phyloP scores from a whole-genome alignment of 1,140 invertebrate genomes.

The Papilio polytes region DNA sequence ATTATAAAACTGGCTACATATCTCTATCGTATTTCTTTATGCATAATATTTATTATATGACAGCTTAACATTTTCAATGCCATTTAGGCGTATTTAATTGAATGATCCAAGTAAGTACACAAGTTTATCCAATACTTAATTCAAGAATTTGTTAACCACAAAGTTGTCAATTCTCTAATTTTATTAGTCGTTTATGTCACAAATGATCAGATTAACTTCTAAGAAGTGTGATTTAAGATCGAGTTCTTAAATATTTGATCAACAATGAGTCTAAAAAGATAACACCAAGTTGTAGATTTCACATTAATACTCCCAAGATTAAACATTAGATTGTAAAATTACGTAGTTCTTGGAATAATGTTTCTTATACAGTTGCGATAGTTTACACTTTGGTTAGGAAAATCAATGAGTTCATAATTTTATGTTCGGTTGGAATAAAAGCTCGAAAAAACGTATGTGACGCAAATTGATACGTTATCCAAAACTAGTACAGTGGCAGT shows the following conservation, averaged over 20 bases:
- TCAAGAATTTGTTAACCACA: neutral
- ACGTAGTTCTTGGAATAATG: neutral
- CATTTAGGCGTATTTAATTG: no score
- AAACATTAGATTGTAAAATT: neutral
- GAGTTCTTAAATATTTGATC: constrained; percentile 3
- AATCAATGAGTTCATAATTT: neutral
- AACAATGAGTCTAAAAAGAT: neutral
- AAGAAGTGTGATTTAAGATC: neutral
- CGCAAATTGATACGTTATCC: constrained; percentile 79
- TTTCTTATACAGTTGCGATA: neutral
- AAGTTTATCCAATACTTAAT: neutral
- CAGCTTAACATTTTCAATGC: neutral
- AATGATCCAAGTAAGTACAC: neutral
- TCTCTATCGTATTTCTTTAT: neutral
- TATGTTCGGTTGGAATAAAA: constrained; percentile 15
- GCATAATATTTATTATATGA: neutral
- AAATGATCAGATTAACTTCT: neutral
- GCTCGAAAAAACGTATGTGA: constrained; percentile 57
- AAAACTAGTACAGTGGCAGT: constrained; percentile 72
- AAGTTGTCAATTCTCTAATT: neutral
- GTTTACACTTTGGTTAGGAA: neutral
- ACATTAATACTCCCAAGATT: constrained; percentile 4
- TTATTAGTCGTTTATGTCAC: neutral
- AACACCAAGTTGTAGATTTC: neutral
- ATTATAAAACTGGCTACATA: neutral